Conservation (phyloP, 1,140 invertebrate species). For the Papilio machaon region DNA sequence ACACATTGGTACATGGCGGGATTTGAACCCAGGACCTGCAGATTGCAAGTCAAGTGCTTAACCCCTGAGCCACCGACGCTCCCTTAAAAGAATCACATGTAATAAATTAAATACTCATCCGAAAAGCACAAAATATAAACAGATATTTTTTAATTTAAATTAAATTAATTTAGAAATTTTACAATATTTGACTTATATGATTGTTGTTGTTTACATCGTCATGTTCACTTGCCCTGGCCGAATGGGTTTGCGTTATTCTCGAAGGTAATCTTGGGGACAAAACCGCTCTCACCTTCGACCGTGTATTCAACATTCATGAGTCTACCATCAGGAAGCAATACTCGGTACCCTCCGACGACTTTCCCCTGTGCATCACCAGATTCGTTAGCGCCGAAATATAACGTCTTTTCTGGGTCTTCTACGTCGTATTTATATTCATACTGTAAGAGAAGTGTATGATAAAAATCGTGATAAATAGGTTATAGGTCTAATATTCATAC, state of each 20-base stretch:
- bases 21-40: too few relatives aligned
- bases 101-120: neutral
- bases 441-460: slow-evolving; percentile 70
- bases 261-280: slow-evolving; percentile 86
- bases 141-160: neutral
- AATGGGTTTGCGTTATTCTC: slow-evolving; percentile 83
- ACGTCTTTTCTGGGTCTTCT: slow-evolving; percentile 85
- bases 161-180: neutral
- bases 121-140: neutral
- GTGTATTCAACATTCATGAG: slow-evolving; percentile 87
- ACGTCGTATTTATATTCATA: slow-evolving; percentile 88
- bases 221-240: slow-evolving; percentile 65
- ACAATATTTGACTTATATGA: neutral
- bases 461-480: neutral
- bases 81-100: slow-evolving; percentile 14
- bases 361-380: slow-evolving; percentile 84
- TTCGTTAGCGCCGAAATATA: slow-evolving; percentile 86
- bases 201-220: slow-evolving; percentile 8
- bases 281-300: slow-evolving; percentile 86
- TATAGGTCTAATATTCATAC: too few relatives aligned
- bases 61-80: too few relatives aligned
- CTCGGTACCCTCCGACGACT: slow-evolving; percentile 84
- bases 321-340: slow-evolving; percentile 85
- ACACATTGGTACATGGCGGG: too few relatives aligned
- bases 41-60: too few relatives aligned